These are phyloP conservation scores for Oscheius sp. DNA, from an alignment of 2,888 invertebrate genomes.

Conservation along the genomic window DNA sequence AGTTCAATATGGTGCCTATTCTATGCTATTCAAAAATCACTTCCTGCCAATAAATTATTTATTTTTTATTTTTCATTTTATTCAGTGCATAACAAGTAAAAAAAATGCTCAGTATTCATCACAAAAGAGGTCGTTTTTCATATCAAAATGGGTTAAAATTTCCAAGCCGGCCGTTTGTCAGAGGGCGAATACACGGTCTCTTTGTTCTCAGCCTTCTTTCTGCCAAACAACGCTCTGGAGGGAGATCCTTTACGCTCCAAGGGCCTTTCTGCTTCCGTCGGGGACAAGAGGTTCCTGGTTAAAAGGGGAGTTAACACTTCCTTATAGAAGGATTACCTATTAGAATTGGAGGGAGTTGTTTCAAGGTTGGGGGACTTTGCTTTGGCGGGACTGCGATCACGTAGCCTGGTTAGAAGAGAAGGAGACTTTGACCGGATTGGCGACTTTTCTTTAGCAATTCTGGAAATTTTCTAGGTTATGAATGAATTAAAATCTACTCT, in stretches of 20 bases:
- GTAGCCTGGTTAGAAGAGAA: slow-evolving; percentile 61
- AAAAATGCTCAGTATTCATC: too few relatives aligned
- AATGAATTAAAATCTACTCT: slow-evolving; percentile 39
- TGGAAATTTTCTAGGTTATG: slow-evolving; percentile 17
- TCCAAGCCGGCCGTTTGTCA: slow-evolving; percentile 67
- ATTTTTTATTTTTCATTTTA: background rate
- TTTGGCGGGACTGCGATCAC: slow-evolving; percentile 68
- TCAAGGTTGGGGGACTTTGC: slow-evolving; percentile 60
- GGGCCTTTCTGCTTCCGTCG: slow-evolving; percentile 62
- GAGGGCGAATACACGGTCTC: slow-evolving; percentile 14
- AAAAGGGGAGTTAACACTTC: background rate
- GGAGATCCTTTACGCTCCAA: slow-evolving; percentile 62
- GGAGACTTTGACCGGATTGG: slow-evolving; percentile 63
- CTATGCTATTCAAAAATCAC: background rate
- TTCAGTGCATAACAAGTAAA: too few relatives aligned
- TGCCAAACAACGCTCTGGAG: slow-evolving; percentile 61
- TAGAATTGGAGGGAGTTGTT: slow-evolving; percentile 55
- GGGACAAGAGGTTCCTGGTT: slow-evolving; percentile 61
- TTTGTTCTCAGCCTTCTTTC: slow-evolving; percentile 53
- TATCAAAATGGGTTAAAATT: slow-evolving; percentile 55
- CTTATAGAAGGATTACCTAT: slow-evolving; percentile 41
- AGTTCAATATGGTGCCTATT: slow-evolving; percentile 10
- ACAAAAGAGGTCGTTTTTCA: too few relatives aligned
- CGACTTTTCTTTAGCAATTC: slow-evolving; percentile 57
- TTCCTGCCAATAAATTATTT: slow-evolving; percentile 13